Conservation (phyloP, 2,113 vertebrate species). For the Irena cyanogastra region DNA sequence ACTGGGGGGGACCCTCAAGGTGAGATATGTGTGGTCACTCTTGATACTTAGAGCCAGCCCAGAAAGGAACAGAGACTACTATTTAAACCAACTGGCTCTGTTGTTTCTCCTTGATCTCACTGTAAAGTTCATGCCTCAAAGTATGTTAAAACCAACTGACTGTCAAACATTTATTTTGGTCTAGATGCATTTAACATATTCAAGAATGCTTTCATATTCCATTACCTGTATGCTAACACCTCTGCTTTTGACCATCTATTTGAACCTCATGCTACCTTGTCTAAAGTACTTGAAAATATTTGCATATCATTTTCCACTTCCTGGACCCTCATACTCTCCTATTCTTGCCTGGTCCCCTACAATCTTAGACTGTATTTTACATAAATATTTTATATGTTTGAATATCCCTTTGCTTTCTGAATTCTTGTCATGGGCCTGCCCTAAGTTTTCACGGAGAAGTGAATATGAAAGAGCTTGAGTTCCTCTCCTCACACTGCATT, state of each 20-base stretch:
- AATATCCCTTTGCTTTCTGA: constrained; percentile 22
- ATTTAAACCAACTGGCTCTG: background rate
- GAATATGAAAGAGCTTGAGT: constrained; percentile 81
- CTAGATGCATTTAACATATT: background rate
- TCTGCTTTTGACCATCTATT: background rate
- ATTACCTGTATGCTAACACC: background rate
- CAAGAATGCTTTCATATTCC: background rate
- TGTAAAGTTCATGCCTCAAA: background rate
- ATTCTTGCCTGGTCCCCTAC: background rate
- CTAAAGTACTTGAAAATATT: background rate
- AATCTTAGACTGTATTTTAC: background rate
- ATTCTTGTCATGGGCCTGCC: background rate
- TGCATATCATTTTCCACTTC: background rate
- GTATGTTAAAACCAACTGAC: background rate
- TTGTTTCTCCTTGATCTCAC: background rate
- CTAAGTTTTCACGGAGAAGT: constrained; percentile 73
- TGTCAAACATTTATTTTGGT: background rate
- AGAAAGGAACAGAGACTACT: background rate
- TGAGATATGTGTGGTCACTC: background rate
- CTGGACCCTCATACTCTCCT: background rate
- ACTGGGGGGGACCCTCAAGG: background rate
- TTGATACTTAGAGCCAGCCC: background rate
- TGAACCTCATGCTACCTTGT: background rate
- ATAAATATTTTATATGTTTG: background rate
- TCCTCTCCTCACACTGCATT: constrained; percentile 64